Base-by-base conservation (phyloP, 2,888 invertebrate genomes). In the Chloromyia formosa region DNA sequence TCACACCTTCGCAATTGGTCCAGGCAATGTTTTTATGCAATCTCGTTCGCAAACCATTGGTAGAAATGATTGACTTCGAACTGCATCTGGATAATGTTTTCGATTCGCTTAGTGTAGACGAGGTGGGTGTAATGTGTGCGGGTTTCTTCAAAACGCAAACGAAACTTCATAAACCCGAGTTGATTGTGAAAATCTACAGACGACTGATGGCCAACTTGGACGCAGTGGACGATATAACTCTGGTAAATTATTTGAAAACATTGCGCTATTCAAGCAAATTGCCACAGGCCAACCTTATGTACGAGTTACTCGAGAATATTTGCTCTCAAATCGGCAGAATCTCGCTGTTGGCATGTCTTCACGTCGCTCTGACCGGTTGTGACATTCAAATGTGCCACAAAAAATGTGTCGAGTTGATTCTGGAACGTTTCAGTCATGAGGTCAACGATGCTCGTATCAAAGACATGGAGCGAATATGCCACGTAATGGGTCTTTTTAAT, bases 91-190 rank as follows among this genome's bases (percentile, higher is more conserved):
- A 86, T 40, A 81, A 87, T 2, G 83, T 84, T 73, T 85, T 91
- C n/a, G 80, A 88, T 7, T 81, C 88, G 23, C 88, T 93, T 81
- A 87, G 86, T 22, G 78, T 90, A 5, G 88, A 91, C 78, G 93
- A 94, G 81, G 82, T 94, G 75, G 91, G 90, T 12, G 87, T 94
- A 14, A 87, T 92, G 78, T 88, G 91, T 3, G 90, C 93, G 89
- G 93, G 92, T 0, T 93, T 92, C 82, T 94, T 94, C 80, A 94
- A 94, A 86, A 91, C 90, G 16, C 88, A 90, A 84, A 91, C 90
- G 1, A 88, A 87, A 16, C 87, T 94, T 66, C 87, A 88, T 77
- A 88, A 86, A 82, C 78, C 81, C 1, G 80, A 83, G 0, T 79
- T 92, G 56, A 72, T 90, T 0, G 79, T 84, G 1, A 85, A 86